phyloP scores from a whole-genome alignment of 2,888 invertebrate species.

The Scaptomyza polygonia region DNA sequence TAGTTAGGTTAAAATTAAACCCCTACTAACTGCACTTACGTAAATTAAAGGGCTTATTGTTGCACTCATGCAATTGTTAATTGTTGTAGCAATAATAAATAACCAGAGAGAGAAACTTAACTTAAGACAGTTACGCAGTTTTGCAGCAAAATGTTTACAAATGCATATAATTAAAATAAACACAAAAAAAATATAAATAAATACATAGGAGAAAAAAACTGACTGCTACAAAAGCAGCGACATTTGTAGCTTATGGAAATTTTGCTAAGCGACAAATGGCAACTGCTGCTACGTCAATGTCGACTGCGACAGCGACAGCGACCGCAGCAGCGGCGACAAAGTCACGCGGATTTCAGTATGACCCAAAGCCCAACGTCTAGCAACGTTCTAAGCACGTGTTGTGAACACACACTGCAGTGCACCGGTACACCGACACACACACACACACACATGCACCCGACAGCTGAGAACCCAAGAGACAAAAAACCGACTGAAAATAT shows the following conservation, averaged over 20 bases:
- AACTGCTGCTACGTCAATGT: slow-evolving; percentile 1
- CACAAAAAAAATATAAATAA: slow-evolving; percentile 4
- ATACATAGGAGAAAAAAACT: no score
- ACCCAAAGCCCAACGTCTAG: slow-evolving; percentile 83
- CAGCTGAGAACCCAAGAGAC: slow-evolving; percentile 42
- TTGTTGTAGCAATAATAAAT: not conserved
- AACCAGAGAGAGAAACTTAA: not conserved
- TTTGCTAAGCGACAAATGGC: slow-evolving; percentile 13
- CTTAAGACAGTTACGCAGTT: slow-evolving; percentile 33
- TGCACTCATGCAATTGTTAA: not conserved
- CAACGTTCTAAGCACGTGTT: slow-evolving; percentile 84
- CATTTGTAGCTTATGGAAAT: slow-evolving; percentile 38
- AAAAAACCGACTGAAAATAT: slow-evolving; percentile 14
- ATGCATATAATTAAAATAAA: slow-evolving; percentile 25
- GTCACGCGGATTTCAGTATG: slow-evolving; percentile 84
- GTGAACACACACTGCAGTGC: slow-evolving; percentile 65
- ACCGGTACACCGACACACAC: slow-evolving; percentile 29
- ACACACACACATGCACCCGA: slow-evolving; percentile 34
- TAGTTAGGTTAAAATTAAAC: slow-evolving; percentile 13
- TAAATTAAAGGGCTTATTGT: slow-evolving; percentile 4
- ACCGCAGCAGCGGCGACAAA: slow-evolving; percentile 60
- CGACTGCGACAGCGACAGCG: slow-evolving; percentile 29
- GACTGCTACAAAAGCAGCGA: not conserved
- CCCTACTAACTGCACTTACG: slow-evolving; percentile 12
- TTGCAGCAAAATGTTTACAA: slow-evolving; percentile 33